Evolutionary conservation across 2,888 invertebrate species (phyloP), one percentile per base, ranked within the genome.

Genomic region (Pedicia rivosa): DNA sequence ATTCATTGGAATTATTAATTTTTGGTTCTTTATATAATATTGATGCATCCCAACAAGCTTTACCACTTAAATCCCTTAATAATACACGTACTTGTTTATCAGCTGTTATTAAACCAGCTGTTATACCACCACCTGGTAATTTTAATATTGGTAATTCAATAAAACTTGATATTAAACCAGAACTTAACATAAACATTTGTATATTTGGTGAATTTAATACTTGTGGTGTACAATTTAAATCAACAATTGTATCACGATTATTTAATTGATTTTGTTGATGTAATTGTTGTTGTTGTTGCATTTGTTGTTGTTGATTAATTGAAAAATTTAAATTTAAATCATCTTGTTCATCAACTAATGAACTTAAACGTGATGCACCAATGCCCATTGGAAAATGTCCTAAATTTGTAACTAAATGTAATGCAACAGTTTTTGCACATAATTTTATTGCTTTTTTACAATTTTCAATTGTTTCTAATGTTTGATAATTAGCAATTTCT

Each of bases 1-100:
- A 19, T 5, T 28, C 16, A 9, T 34, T 36, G 12, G 15, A 27
- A 10, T 17, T 24, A 15, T 28, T 27, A 14, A 54, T 52, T 2
- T 68, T 65, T 1, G 83, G 81, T 49, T 79, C 78, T 53, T 79
- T 76, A 60, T 87, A 87, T 1, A 95, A 66, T 40, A 91, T 82
- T 1, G 90, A 84, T 26, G 87, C 87, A 62, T 95, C 94, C 94
- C 95, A 95, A 50, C 88, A 87, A 35, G 87, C 84, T 64, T 94
- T 95, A 34, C 95, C 94, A 20, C 86, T 81, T 38, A 92, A 68
- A 63, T 94, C 92, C 7, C 95, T 70, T 41, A 94, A 64, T 10
- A 95, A 64, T 15, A 94, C 77, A 24, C 95, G 70, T 38, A 87
- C 86, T 67, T 82, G 81, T 33, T 80, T 79, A 47, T 78, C 76